Percentiles rank a stretch among this genome's conserved stretches.
These are phyloP conservation scores for Campoletis sonorensis DNA, from an alignment of 1,140 invertebrate genomes.

Conservation along the genomic window DNA sequence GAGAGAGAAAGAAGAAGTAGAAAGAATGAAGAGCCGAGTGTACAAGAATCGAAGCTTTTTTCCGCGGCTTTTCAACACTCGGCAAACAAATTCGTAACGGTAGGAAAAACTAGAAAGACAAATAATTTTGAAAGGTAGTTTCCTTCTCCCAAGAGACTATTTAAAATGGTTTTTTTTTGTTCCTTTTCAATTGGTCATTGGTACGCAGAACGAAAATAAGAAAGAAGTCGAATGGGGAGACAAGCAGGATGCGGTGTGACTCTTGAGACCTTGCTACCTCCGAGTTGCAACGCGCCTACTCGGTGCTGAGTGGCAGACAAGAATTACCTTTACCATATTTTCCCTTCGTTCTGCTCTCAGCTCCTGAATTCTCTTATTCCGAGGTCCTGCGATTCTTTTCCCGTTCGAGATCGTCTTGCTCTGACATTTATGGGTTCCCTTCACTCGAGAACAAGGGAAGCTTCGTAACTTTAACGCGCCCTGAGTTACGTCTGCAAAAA, in stretches of 20 bases:
- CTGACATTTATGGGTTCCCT: background rate
- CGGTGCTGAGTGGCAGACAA: too few relatives aligned
- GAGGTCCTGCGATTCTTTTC: background rate
- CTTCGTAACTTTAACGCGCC: background rate
- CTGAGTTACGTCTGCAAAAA: background rate
- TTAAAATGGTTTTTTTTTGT: too few relatives aligned
- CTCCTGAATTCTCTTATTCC: background rate
- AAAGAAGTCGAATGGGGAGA: too few relatives aligned
- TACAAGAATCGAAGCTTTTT: background rate
- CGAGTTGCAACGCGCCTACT: too few relatives aligned
- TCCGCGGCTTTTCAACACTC: slow-evolving; percentile 1
- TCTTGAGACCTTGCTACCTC: too few relatives aligned
- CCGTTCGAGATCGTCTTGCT: background rate
- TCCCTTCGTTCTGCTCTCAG: too few relatives aligned
- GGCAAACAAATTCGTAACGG: background rate
- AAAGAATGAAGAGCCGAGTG: background rate
- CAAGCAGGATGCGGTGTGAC: too few relatives aligned
- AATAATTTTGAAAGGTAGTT: background rate
- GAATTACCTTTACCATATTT: too few relatives aligned
- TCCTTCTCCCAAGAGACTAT: background rate
- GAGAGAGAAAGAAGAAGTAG: too few relatives aligned
- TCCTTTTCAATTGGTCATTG: too few relatives aligned
- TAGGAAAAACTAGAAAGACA: background rate
- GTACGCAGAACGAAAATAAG: too few relatives aligned
- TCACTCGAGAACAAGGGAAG: background rate